Evolutionary conservation across 2,113 vertebrate genomes (phyloP).

Genomic region (Glaucidium brasilianum): DNA sequence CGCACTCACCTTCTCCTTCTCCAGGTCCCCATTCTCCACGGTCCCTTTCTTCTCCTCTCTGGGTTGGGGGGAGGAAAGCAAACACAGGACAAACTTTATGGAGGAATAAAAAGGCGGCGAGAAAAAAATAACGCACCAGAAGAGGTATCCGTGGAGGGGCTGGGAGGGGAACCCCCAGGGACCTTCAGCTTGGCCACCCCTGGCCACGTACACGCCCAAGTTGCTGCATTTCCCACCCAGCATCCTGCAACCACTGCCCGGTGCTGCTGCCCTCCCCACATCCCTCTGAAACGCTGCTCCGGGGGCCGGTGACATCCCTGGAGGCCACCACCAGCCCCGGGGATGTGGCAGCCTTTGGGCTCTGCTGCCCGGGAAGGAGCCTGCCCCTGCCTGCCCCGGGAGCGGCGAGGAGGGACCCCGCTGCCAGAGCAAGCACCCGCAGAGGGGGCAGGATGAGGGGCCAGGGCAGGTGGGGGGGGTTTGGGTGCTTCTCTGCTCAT

Average conservation of each 20-base stretch:
- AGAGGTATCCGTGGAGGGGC: neutral
- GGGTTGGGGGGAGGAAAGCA: neutral
- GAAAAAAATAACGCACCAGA: neutral
- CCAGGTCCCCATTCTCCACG: constrained; percentile 77
- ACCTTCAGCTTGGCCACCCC: neutral
- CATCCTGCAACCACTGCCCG: accelerated
- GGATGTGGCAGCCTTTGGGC: accelerated
- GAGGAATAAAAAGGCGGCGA: neutral
- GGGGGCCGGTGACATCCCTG: accelerated
- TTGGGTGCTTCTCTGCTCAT: neutral
- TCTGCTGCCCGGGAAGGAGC: neutral
- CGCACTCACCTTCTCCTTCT: constrained; percentile 84
- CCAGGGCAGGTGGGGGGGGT: neutral
- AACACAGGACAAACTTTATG: neutral
- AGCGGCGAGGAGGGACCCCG: accelerated
- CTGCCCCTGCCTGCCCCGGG: neutral
- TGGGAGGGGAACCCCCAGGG: neutral
- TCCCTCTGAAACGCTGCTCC: neutral
- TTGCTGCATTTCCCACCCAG: neutral
- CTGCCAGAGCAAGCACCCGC: neutral
- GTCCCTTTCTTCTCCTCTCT: constrained; percentile 80
- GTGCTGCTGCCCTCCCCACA: neutral
- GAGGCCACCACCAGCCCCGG: neutral
- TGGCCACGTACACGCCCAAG: accelerated
- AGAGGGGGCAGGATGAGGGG: neutral